Conservation (phyloP, 2,888 invertebrate species). For the Luffia ferchaultella region DNA sequence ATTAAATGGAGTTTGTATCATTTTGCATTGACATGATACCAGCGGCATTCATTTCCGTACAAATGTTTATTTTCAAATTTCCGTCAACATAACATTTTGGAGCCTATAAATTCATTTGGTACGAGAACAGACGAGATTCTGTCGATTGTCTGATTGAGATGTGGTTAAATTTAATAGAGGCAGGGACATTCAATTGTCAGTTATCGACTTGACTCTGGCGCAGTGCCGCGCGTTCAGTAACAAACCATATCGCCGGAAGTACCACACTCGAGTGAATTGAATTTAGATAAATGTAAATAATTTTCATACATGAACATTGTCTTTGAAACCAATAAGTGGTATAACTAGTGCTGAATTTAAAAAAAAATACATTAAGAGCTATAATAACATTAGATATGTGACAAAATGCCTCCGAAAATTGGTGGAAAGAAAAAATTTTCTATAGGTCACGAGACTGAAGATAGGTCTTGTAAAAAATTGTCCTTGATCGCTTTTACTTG, state of each 20-base stretch:
- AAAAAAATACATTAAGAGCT: background rate
- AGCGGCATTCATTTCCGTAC: slow-evolving; percentile 9
- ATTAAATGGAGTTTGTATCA: background rate
- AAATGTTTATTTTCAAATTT: slow-evolving; percentile 5
- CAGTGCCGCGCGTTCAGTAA: slow-evolving; percentile 35
- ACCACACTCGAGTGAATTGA: slow-evolving; percentile 43
- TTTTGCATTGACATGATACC: background rate
- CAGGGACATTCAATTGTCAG: slow-evolving; percentile 34
- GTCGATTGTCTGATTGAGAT: slow-evolving; percentile 46
- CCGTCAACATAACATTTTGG: background rate
- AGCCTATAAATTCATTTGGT: background rate
- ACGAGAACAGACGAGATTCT: slow-evolving; percentile 14
- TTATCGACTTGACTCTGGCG: slow-evolving; percentile 28
- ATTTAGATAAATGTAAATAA: slow-evolving; percentile 28
- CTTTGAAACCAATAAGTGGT: background rate
- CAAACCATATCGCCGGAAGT: slow-evolving; percentile 41
- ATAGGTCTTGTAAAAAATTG: slow-evolving; percentile 34
- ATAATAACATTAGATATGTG: slow-evolving; percentile 5
- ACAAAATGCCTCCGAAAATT: slow-evolving; percentile 10
- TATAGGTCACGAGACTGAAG: slow-evolving; percentile 18
- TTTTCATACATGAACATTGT: background rate
- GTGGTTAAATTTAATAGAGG: background rate
- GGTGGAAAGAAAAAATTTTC: slow-evolving; percentile 16
- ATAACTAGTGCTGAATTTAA: background rate
- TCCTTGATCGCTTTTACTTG: slow-evolving; percentile 42